Evolutionary conservation across 2,888 invertebrate species (phyloP).

Genomic region (Cylindroiulus punctatus): DNA sequence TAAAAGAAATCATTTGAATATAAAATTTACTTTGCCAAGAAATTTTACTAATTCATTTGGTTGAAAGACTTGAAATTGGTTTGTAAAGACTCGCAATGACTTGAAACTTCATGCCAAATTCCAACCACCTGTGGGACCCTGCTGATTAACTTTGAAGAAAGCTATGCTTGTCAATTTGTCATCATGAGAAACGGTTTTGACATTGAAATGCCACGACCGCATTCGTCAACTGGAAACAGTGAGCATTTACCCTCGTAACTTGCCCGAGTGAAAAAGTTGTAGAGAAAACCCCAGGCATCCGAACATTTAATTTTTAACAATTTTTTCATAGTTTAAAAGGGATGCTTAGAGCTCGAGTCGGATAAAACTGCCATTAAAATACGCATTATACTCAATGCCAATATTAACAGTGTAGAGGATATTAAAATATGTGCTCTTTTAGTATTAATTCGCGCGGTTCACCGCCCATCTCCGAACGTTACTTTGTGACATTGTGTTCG

Average conservation of each 20-base stretch:
- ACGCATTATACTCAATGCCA: conserved; percentile 27
- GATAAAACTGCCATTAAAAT: conserved; percentile 23
- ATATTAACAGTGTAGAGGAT: conserved; percentile 34
- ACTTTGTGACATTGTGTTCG: not conserved
- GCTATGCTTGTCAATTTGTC: not conserved
- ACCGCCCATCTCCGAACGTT: not conserved
- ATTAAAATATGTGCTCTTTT: conserved; percentile 38
- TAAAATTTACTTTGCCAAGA: too few relatives aligned
- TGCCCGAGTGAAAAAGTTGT: not conserved
- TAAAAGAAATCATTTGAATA: too few relatives aligned
- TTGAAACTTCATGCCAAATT: conserved; percentile 7
- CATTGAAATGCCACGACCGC: not conserved
- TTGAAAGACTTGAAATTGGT: not conserved
- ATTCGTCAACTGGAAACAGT: not conserved
- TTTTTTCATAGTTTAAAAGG: not conserved
- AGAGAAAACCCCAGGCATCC: not conserved
- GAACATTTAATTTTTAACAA: not conserved
- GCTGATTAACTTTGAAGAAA: not conserved
- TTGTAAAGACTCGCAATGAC: not conserved
- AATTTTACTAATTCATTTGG: too few relatives aligned
- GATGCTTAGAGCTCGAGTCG: not conserved
- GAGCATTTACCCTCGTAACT: not conserved
- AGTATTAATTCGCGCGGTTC: conserved; percentile 13
- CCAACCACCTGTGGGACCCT: not conserved
- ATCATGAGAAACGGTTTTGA: not conserved